Evolutionary conservation across 2,888 invertebrate species (phyloP), one percentile per base, ranked within the genome.

Genomic region (Didymodactylos carnosus): DNA sequence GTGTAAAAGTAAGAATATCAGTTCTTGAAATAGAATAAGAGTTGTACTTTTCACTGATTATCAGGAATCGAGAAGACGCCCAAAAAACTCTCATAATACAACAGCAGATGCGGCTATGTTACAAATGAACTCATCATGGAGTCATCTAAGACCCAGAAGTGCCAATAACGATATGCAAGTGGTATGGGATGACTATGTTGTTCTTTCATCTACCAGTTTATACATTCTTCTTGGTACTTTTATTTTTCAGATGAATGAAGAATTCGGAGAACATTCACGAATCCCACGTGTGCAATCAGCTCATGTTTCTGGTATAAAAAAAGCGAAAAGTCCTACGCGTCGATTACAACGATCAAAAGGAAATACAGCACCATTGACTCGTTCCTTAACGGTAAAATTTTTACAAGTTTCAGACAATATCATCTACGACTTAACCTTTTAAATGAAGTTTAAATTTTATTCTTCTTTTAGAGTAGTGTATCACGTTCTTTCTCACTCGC

Each of bases 1-100:
- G 81, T 78, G 81, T 83, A 0, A 76, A 80, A 78, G 82, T 83
- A 78, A 77, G 81, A 35, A 35, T 0, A n/a, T 35, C n/a, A 11
- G 3, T 7, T 13, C 1, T 16, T 16, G 16, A 3, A 51, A 51
- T 27, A 5, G 6, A n/a, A 43, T 19, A 19, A 43, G 13, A 25
- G 6, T 1, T 25, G 25, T 3, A 27, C 29, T 29, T 16, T 49
- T 23, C 35, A n/a, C n/a, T n/a, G n/a, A n/a, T 62, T 0, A 6
- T 35, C 35, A 62, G 62, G 62, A 62, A 62, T 62, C 62, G 11
- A 62, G n/a, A 35, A 62, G 5, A 62, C 62, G 62, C n/a, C 0
- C 14, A 7, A 35, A 35, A 62, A 35, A 35, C n/a, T 10, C n/a
- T n/a, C n/a, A n/a, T n/a, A n/a, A n/a, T n/a, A n/a, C n/a, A n/a